A percentile compares a stretch with the other conserved stretches of the same genome.
phyloP scores from a whole-genome alignment of 2,113 vertebrate species.

The Stictonetta naevosa region DNA sequence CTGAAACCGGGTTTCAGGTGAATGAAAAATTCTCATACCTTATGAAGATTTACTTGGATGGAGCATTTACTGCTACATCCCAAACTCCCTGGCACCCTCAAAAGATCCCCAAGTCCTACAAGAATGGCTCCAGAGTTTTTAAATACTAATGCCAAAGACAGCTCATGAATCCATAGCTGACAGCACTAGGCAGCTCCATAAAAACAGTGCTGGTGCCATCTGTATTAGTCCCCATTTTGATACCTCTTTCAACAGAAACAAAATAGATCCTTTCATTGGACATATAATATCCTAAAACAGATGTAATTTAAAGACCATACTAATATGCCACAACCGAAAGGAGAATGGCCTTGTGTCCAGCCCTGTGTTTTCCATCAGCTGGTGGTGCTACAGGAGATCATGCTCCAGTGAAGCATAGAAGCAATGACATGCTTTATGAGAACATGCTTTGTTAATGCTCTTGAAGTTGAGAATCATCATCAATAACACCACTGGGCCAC shows the following conservation, averaged over 20 bases:
- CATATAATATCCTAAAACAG: neutral
- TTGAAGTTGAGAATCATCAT: neutral
- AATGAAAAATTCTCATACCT: neutral
- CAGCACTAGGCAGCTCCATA: neutral
- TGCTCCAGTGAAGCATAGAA: constrained; percentile 31
- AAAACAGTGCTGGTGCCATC: neutral
- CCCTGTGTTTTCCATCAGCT: constrained; percentile 4
- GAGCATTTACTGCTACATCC: neutral
- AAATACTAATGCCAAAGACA: neutral
- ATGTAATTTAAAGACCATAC: neutral
- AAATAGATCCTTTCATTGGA: neutral
- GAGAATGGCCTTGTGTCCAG: neutral
- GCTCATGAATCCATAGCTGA: neutral
- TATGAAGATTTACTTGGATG: neutral
- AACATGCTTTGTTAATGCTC: neutral
- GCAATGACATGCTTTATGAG: neutral
- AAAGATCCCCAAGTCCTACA: neutral
- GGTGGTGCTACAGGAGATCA: neutral
- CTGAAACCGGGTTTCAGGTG: neutral
- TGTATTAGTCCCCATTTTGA: neutral
- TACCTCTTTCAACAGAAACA: neutral
- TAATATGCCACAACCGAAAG: neutral
- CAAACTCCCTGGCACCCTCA: neutral
- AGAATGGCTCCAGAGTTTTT: neutral
- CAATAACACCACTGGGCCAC: neutral